Evolutionary conservation across 1,140 invertebrate species (phyloP), one percentile per base, ranked within the genome.

Genomic region (Heterodera carotae): DNA sequence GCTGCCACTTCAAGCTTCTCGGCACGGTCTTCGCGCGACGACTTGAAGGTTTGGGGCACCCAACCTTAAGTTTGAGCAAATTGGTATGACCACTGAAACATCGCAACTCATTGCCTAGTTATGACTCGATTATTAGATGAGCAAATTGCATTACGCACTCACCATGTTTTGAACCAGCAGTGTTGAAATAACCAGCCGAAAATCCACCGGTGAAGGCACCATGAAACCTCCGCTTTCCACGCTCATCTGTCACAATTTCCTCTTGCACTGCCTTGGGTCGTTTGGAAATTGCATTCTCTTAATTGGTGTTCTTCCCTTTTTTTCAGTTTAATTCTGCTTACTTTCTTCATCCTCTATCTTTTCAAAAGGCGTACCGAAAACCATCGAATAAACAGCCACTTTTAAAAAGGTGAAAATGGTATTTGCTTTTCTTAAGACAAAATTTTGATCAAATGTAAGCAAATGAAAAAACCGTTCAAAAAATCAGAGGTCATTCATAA

Each of bases 171-270:
- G 94, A 93, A 0, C 95, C 97, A 69, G 98, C 97, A 8, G 94
- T 93, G 86, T 99, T 99, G 85, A 93, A 98, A 88, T 94, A 97
- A 1, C 97, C 97, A 36, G 97, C 97, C 12, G 95, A 96, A 87
- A 99, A 99, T 4, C 97, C 97, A 2, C 97, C 97, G 7, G 96
- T 99, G 88, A 99, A 99, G 0, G 97, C 97, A 53, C 97, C 97
- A 90, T 99, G 97, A 89, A 99, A 99, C 82, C 97, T 89, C 34
- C 94, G 90, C 82, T 94, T 90, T 1, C 96, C 96, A 88, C 94
- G 91, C 68, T 92, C 92, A 89, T 98, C 97, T 69, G 92, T 92
- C 0, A 93, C 96, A 84, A 93, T 92, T 89, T 97, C 94, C 84
- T 98, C 94, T 89, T 94, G 92, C 67, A 95, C 89, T n/a, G 91